Evolutionary conservation across 1,140 invertebrate species (phyloP).

Genomic region (Nixonia krombeini): DNA sequence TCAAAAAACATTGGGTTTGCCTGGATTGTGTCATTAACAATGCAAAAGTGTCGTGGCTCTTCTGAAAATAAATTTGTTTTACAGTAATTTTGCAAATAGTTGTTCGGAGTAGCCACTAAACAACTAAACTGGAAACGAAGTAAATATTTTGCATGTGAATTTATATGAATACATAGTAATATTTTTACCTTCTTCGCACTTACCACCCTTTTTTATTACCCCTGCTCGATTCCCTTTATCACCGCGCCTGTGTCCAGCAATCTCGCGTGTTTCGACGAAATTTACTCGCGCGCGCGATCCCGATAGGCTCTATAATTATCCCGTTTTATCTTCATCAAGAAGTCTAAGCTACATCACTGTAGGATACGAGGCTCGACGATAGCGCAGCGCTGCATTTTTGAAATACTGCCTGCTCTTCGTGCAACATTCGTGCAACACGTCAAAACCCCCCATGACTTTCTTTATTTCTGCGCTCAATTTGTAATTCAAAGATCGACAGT

Average conservation of each 20-base stretch:
- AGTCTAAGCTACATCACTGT: conserved; percentile 45
- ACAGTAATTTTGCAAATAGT: too few species aligned
- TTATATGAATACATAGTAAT: conserved; percentile 33
- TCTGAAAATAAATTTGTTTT: too few species aligned
- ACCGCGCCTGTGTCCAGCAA: conserved; percentile 58
- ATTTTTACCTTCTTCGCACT: conserved; percentile 21
- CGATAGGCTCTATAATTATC: conserved; percentile 71
- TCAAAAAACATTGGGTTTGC: too few species aligned
- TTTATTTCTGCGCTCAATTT: too few species aligned
- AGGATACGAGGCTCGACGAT: conserved; percentile 41
- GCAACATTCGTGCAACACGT: neutral
- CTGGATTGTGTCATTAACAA: too few species aligned
- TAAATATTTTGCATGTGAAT: conserved; percentile 34
- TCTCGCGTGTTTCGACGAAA: conserved; percentile 68
- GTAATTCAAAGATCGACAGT: too few species aligned
- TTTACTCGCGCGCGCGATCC: conserved; percentile 66
- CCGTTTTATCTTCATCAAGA: conserved; percentile 70
- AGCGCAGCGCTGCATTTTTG: conserved; percentile 36
- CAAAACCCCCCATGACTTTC: conserved; percentile 11
- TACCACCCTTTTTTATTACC: conserved; percentile 45
- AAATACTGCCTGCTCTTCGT: conserved; percentile 20
- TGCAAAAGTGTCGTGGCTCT: too few species aligned
- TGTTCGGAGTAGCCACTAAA: too few species aligned
- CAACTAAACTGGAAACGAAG: too few species aligned
- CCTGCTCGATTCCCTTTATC: conserved; percentile 58